Evolutionary conservation across 1,140 invertebrate genomes (phyloP).

Genomic region (Drosophila lini): DNA sequence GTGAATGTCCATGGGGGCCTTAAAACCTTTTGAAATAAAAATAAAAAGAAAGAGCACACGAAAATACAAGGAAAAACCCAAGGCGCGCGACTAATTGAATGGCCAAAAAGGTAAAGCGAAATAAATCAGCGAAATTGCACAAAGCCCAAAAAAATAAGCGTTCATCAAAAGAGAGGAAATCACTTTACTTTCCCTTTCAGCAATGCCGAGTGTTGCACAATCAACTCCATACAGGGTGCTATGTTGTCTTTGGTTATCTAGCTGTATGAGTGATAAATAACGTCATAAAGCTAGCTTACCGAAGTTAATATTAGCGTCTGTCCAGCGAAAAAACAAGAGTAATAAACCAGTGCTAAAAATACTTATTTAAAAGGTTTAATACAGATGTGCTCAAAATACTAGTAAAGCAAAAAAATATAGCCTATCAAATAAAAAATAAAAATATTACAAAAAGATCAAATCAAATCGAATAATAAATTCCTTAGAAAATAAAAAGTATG

Average conservation of each 20-base stretch:
- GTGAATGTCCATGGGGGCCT: slow-evolving; percentile 57
- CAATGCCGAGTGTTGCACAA: slow-evolving; percentile 15
- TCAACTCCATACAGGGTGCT: slow-evolving; percentile 64
- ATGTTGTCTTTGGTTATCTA: slow-evolving; percentile 85
- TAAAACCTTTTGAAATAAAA: slow-evolving; percentile 4
- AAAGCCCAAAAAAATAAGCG: slow-evolving; percentile 19
- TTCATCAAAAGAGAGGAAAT: slow-evolving; percentile 22
- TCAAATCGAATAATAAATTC: neutral
- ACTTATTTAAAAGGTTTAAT: neutral
- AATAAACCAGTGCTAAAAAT: neutral
- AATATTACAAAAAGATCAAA: neutral
- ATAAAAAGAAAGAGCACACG: slow-evolving; percentile 19
- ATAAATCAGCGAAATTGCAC: slow-evolving; percentile 12
- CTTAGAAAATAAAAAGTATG: neutral
- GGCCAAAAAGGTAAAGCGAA: slow-evolving; percentile 36
- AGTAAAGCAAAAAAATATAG: neutral
- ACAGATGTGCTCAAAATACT: neutral
- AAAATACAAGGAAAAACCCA: slow-evolving; percentile 11
- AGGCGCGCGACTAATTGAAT: slow-evolving; percentile 42
- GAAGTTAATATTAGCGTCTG: slow-evolving; percentile 84
- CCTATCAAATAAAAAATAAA: neutral
- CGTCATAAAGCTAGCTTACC: slow-evolving; percentile 85
- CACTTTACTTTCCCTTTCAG: slow-evolving; percentile 36
- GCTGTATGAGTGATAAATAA: slow-evolving; percentile 85
- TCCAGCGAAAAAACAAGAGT: slow-evolving; percentile 44